phyloP scores from a whole-genome alignment of 2,797 vertebrate genomes.

The Pseudopleuronectes americanus region DNA sequence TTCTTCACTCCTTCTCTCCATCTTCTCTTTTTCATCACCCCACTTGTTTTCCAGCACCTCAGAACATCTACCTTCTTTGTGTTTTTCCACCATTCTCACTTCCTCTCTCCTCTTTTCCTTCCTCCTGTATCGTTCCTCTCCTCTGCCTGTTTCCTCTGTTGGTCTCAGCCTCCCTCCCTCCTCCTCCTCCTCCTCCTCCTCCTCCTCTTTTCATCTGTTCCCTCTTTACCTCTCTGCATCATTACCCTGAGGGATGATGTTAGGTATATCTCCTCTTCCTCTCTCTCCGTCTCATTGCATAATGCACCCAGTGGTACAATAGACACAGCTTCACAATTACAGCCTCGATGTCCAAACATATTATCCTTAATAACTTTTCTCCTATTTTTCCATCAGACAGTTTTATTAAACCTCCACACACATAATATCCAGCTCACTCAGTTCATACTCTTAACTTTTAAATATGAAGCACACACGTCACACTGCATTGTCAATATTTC shows the following conservation, averaged over 20 bases:
- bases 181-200: slow-evolving; percentile 3
- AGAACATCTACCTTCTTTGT: not conserved
- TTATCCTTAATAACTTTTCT: slow-evolving; percentile 51
- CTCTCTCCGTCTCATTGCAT: slow-evolving; percentile 56
- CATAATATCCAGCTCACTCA: slow-evolving; percentile 15
- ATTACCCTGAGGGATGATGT: slow-evolving; percentile 57
- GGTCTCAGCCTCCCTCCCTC: slow-evolving; percentile 7
- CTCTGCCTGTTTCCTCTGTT: not conserved
- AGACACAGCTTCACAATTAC: slow-evolving; percentile 51
- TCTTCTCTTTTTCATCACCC: not conserved
- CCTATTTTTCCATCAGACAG: slow-evolving; percentile 19
- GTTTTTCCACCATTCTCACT: slow-evolving; percentile 9
- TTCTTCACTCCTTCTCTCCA: not conserved
- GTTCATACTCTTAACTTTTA: slow-evolving; percentile 17
- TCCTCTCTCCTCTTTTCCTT: not conserved
- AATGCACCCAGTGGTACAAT: slow-evolving; percentile 61
- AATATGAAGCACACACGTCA: slow-evolving; percentile 12
- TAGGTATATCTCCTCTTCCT: slow-evolving; percentile 54
- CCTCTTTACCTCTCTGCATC: slow-evolving; percentile 42
- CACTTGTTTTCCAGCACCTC: too few species aligned
- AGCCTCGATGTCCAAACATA: slow-evolving; percentile 53
- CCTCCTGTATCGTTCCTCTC: not conserved
- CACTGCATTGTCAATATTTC: slow-evolving; percentile 3
- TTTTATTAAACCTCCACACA: slow-evolving; percentile 39
- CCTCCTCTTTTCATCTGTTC: slow-evolving; percentile 28